These are phyloP conservation scores for Cuniculus paca DNA, from an alignment of 2,797 vertebrate genomes.

Conservation along the genomic window DNA sequence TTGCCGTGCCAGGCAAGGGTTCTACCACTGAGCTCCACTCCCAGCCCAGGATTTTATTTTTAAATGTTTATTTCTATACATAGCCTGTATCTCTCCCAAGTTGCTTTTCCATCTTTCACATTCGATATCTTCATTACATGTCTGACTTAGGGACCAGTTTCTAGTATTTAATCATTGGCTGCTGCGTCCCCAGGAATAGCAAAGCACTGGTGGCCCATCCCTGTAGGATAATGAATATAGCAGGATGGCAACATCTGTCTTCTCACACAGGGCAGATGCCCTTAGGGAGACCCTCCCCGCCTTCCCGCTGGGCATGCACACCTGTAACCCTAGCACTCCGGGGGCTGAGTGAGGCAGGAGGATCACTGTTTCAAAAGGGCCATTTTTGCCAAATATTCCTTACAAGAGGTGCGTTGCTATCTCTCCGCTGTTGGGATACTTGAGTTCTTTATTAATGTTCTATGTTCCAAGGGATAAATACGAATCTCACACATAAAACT, in stretches of 20 bases:
- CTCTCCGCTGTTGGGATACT: not conserved
- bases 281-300: not conserved
- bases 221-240: not conserved
- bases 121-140: not conserved
- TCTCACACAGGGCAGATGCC: not conserved
- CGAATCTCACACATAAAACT: not conserved
- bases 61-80: not conserved
- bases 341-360: not conserved
- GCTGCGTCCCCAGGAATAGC: not conserved
- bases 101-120: not conserved
- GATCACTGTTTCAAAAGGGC: not conserved
- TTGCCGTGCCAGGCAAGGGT: not conserved
- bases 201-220: not conserved
- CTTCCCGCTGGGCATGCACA: not conserved
- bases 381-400: not conserved
- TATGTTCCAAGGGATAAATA: not conserved
- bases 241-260: not conserved
- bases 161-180: not conserved
- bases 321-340: not conserved
- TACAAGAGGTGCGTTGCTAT: not conserved
- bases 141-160: not conserved
- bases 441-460: not conserved
- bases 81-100: not conserved
- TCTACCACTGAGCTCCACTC: not conserved
- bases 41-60: not conserved